phyloP scores from a whole-genome alignment of 2,113 vertebrate genomes.

The Dasypus novemcinctus region DNA sequence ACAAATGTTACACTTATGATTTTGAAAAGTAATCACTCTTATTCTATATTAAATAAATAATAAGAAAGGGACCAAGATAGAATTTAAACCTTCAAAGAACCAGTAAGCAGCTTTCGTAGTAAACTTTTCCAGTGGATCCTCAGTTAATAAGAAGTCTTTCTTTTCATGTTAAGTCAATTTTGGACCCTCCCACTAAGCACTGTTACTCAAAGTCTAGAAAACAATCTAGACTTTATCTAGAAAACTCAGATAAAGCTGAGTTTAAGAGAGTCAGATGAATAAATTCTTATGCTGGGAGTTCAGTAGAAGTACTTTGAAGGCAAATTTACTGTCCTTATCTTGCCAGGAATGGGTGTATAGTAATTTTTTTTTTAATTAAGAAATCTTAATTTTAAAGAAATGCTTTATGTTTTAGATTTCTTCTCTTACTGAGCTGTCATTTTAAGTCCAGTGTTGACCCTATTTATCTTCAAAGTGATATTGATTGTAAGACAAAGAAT shows the following conservation, averaged over 20 bases:
- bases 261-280: not conserved
- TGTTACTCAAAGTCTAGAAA: not conserved
- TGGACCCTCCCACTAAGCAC: not conserved
- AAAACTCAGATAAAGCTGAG: not conserved
- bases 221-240: no score
- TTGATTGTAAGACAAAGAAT: not conserved
- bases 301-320: not conserved
- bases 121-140: not conserved
- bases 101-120: not conserved
- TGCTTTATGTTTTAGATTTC: not conserved
- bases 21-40: slow-evolving; percentile 9
- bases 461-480: slow-evolving; percentile 8
- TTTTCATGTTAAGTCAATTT: not conserved
- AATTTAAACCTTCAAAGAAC: not conserved
- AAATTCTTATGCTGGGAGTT: not conserved
- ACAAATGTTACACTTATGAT: not conserved
- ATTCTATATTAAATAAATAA: not conserved
- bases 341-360: not conserved
- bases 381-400: not conserved
- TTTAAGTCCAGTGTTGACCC: not conserved
- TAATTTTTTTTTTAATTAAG: not conserved
- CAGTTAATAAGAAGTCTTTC: not conserved
- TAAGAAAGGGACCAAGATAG: not conserved
- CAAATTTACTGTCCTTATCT: not conserved
- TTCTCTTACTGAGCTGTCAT: slow-evolving; percentile 9